These are phyloP conservation scores for Pollenia angustigena DNA, from an alignment of 2,888 invertebrate genomes.

Conservation along the genomic window DNA sequence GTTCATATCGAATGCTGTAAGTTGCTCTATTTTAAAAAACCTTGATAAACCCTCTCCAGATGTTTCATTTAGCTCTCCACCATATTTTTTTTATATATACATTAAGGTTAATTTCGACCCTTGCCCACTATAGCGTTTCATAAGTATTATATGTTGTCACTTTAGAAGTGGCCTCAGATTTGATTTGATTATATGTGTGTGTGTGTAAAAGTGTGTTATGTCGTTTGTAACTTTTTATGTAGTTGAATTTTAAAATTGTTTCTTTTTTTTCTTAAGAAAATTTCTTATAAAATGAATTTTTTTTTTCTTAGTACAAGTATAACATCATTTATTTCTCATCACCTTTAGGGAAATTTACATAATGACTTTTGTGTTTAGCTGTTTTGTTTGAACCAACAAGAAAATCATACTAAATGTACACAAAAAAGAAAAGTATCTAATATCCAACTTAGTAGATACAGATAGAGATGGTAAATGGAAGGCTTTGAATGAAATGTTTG, in stretches of 20 bases:
- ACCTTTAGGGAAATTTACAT: constrained; percentile 71
- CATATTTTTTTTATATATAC: too few species aligned
- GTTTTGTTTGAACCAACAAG: constrained; percentile 16
- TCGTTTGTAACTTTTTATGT: constrained; percentile 8
- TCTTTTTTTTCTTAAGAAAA: neutral
- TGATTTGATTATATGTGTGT: constrained; percentile 5
- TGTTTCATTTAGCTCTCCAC: too few species aligned
- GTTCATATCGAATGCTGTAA: too few species aligned
- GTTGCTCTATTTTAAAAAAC: too few species aligned
- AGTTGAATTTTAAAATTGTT: neutral
- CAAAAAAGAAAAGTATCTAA: neutral
- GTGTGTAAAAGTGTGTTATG: neutral
- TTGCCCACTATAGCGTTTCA: neutral
- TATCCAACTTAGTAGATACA: neutral
- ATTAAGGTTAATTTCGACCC: neutral
- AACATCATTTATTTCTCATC: constrained; percentile 71
- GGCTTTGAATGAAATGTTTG: neutral
- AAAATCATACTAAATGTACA: constrained; percentile 1
- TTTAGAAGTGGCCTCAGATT: constrained; percentile 6
- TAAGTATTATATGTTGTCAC: neutral
- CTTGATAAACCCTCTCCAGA: too few species aligned
- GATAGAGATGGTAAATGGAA: neutral
- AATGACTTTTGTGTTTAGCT: constrained; percentile 69
- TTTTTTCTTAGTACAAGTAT: neutral
- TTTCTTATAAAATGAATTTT: constrained; percentile 1